These are phyloP conservation scores for Clostera curtula DNA, from an alignment of 2,888 invertebrate species.

Conservation along the genomic window DNA sequence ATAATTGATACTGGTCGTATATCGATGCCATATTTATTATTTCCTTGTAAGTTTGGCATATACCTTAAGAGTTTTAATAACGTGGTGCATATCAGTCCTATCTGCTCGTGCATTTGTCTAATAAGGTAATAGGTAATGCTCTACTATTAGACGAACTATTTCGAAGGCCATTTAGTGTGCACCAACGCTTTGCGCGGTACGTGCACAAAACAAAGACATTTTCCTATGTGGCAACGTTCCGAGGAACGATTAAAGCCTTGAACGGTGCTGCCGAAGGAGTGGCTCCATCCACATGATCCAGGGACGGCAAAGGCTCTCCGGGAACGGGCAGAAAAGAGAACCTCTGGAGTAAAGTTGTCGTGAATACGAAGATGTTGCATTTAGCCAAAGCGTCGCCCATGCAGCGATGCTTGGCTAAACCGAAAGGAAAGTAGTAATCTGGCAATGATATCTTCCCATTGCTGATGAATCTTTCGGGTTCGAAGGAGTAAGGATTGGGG, in stretches of 20 bases:
- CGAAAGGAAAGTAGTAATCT: constrained; percentile 85
- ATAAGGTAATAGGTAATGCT: too few species aligned
- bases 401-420: constrained; percentile 85
- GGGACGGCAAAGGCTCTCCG: constrained; percentile 77
- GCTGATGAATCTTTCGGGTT: constrained; percentile 83
- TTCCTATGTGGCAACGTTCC: too few species aligned
- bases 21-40: too few species aligned
- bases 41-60: too few species aligned
- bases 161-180: too few species aligned
- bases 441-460: constrained; percentile 77
- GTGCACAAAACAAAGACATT: too few species aligned
- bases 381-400: constrained; percentile 85
- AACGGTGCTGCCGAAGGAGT: constrained; percentile 85
- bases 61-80: too few species aligned
- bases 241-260: constrained; percentile 76
- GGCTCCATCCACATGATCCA: constrained; percentile 83
- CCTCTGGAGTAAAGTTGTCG: constrained; percentile 81
- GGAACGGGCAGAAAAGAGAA: constrained; percentile 80
- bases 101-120: too few species aligned
- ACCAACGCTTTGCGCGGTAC: too few species aligned
- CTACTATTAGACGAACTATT: too few species aligned
- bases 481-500: constrained; percentile 81
- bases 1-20: too few species aligned
- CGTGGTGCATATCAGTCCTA: too few species aligned
- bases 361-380: constrained; percentile 86